A percentile compares a stretch with the other conserved stretches of the same genome.
phyloP scores from a whole-genome alignment of 2,113 vertebrate species.

The Cyphomyrus plagiostoma region DNA sequence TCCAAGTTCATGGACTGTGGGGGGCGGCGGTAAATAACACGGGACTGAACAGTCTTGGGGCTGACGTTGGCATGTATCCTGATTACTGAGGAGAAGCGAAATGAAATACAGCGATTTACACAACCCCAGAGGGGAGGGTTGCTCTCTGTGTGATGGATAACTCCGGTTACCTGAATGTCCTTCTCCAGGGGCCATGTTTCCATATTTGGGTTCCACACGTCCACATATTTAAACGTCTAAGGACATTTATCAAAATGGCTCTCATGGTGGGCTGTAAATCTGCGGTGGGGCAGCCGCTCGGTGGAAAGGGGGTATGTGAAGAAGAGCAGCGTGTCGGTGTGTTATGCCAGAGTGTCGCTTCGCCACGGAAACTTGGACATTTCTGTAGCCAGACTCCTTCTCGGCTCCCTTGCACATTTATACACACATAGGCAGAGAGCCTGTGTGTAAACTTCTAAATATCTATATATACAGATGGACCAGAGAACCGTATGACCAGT shows the following conservation, averaged over 20 bases:
- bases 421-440: slow-evolving; percentile 27
- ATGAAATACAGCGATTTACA: background rate
- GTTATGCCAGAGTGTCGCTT: background rate
- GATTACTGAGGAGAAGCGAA: background rate
- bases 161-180: background rate
- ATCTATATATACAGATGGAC: slow-evolving; percentile 55
- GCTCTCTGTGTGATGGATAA: background rate
- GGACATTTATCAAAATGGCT: background rate
- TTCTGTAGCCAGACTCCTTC: background rate
- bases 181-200: background rate
- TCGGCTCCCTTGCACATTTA: slow-evolving; percentile 15
- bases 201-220: background rate
- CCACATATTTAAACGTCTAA: background rate
- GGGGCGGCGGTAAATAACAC: background rate
- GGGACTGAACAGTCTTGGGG: background rate
- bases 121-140: background rate
- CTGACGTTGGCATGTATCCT: background rate
- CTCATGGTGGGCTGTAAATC: background rate
- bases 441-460: slow-evolving; percentile 46
- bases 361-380: background rate
- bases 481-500: slow-evolving; percentile 45
- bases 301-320: background rate
- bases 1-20: background rate
- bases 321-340: background rate
- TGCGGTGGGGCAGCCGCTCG: background rate